A percentile compares a stretch with the other conserved stretches of the same genome.
Evolutionary conservation across 2,113 vertebrate genomes (phyloP).

Genomic region (Carassius gibelio): DNA sequence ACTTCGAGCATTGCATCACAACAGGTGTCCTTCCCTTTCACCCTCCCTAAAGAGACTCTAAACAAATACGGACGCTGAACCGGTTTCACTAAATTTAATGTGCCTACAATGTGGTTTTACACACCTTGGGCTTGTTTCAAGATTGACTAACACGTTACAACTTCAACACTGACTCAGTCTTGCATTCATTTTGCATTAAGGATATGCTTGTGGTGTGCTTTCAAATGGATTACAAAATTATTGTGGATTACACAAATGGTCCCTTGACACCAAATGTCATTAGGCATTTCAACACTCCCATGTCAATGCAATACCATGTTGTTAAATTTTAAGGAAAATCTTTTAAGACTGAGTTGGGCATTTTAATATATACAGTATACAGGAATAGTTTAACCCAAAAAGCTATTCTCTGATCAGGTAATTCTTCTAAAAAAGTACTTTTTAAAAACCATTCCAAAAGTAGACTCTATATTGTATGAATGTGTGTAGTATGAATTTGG

Average conservation of each 20-base stretch:
- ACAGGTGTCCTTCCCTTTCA: slow-evolving; percentile 69
- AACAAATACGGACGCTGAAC: slow-evolving; percentile 67
- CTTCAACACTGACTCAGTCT: slow-evolving; percentile 6
- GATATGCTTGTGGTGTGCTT: background rate
- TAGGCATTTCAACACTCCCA: background rate
- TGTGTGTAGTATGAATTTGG: background rate
- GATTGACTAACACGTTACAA: slow-evolving; percentile 40
- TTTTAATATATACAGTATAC: too few species aligned
- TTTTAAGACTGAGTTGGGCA: too few species aligned
- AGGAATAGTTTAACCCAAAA: too few species aligned
- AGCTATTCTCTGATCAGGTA: background rate
- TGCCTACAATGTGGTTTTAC: slow-evolving; percentile 22
- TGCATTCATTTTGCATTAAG: background rate
- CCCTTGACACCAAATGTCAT: background rate
- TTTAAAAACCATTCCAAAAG: background rate
- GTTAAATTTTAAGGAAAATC: too few species aligned
- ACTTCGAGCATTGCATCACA: slow-evolving; percentile 67
- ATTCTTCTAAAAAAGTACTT: background rate
- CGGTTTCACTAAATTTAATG: slow-evolving; percentile 21
- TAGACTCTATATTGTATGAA: too few species aligned
- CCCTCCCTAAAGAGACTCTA: slow-evolving; percentile 60
- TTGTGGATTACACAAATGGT: background rate
- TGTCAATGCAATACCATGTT: background rate
- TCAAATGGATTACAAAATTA: background rate
- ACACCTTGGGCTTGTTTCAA: slow-evolving; percentile 40